Conservation (phyloP, 2,888 invertebrate species). For the Leptogaster cylindrica region DNA sequence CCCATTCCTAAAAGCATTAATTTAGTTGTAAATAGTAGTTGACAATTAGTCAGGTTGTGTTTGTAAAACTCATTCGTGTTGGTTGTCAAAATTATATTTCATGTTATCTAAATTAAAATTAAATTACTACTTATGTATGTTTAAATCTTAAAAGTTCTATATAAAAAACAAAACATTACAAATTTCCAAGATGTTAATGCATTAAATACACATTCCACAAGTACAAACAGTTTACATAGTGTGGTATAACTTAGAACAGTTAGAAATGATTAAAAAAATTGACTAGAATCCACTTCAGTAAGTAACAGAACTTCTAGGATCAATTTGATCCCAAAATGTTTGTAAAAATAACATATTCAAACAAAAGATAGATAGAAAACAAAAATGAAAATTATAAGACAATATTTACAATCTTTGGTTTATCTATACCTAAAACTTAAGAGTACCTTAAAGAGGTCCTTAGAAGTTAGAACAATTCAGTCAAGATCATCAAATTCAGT, state of each 20-base stretch:
- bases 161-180: neutral
- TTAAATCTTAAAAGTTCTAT: neutral
- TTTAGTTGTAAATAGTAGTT: too few relatives aligned
- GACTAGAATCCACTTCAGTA: slow-evolving; percentile 31
- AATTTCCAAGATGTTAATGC: slow-evolving; percentile 3
- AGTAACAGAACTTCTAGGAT: slow-evolving; percentile 5
- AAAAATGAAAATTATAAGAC: neutral
- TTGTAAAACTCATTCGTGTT: too few relatives aligned
- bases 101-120: slow-evolving; percentile 11
- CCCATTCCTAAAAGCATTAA: too few relatives aligned
- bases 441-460: neutral
- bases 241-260: slow-evolving; percentile 8
- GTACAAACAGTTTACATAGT: neutral
- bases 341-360: neutral
- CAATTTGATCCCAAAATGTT: neutral
- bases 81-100: too few relatives aligned
- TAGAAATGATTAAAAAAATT: slow-evolving; percentile 16
- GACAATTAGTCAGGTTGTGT: too few relatives aligned
- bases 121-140: neutral
- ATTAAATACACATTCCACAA: slow-evolving; percentile 4
- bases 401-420: slow-evolving; percentile 20
- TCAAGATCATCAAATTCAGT: slow-evolving; percentile 8
- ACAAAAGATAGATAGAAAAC: neutral
- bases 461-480: slow-evolving; percentile 17
- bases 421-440: slow-evolving; percentile 1